Evolutionary conservation across 2,113 vertebrate species (phyloP).

Genomic region (zebrafish (Danio rerio)): GRCz12tu NC_133180.1:45492501-45493000

Average conservation of each 20-base stretch:
- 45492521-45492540: too few species aligned
- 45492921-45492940: slow-evolving; percentile 23
- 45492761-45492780: not conserved
- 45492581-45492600: too few species aligned
- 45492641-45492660: too few species aligned
- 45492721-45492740: too few species aligned
- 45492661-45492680: too few species aligned
- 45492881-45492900: not conserved
- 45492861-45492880: not conserved
- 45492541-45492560: too few species aligned
- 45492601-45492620: too few species aligned
- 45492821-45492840: not conserved
- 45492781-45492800: not conserved
- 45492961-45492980: slow-evolving; percentile 38
- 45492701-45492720: too few species aligned
- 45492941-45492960: slow-evolving; percentile 25
- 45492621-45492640: too few species aligned
- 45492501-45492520: too few species aligned
- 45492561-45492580: too few species aligned
- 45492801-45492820: not conserved
- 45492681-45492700: too few species aligned
- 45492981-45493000: slow-evolving; percentile 40
- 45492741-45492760: not conserved
- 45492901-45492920: not conserved
- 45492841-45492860: not conserved